A percentile compares a stretch with the other conserved stretches of the same genome.
Evolutionary conservation across 2,888 invertebrate genomes (phyloP).

Genomic region (Siphonodentalium dalli): DNA sequence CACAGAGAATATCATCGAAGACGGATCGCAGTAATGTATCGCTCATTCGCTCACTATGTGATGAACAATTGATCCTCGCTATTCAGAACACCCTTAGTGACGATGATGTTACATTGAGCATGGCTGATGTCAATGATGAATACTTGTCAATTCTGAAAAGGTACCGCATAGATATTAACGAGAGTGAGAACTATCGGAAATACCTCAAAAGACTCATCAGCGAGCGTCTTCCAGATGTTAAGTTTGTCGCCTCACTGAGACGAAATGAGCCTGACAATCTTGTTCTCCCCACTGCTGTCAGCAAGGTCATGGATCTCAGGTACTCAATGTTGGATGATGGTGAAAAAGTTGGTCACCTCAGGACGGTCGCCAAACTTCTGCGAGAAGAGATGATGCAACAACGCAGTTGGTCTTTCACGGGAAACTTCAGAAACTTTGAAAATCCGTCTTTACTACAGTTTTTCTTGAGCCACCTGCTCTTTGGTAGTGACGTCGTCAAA

Average conservation of each 20-base stretch:
- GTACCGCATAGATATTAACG: not conserved
- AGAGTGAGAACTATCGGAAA: not conserved
- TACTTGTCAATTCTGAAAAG: constrained; percentile 1
- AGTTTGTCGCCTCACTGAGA: constrained; percentile 1
- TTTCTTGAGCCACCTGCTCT: constrained; percentile 8
- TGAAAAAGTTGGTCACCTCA: no score
- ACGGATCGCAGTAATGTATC: no score
- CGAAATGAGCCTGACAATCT: not conserved
- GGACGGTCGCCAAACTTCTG: not conserved
- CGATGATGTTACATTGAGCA: constrained; percentile 5
- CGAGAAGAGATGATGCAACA: constrained; percentile 3
- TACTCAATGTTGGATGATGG: not conserved
- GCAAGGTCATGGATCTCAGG: not conserved
- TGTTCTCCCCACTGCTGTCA: not conserved
- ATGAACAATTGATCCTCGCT: not conserved
- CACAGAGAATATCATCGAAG: not conserved
- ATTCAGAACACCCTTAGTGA: constrained; percentile 1
- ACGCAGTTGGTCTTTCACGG: constrained; percentile 3
- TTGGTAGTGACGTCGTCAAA: constrained; percentile 8
- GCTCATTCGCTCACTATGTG: not conserved
- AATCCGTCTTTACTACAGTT: constrained; percentile 10
- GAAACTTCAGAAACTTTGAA: constrained; percentile 4
- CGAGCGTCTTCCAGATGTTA: not conserved
- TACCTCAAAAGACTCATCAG: not conserved
- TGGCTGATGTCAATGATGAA: constrained; percentile 6